A percentile compares a stretch with the other conserved stretches of the same genome.
Conservation (phyloP, 2,888 invertebrate species). For the Teleogryllus oceanicus region DNA sequence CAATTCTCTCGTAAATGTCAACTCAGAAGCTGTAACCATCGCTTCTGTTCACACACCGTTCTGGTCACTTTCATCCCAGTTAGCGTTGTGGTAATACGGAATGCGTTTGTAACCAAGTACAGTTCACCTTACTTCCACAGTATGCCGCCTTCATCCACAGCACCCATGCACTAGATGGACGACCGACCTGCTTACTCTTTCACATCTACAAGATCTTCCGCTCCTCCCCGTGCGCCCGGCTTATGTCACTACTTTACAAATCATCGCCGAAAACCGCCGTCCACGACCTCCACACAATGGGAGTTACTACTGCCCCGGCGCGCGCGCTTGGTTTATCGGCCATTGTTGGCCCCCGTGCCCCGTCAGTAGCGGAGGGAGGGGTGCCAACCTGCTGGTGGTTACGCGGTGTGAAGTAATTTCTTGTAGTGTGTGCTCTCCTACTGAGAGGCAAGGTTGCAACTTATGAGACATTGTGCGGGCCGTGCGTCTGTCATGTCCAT, state of each 20-base stretch:
- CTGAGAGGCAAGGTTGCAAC: too few relatives aligned
- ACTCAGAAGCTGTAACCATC: too few relatives aligned
- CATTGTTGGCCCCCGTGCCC: not conserved
- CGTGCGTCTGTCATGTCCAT: too few relatives aligned
- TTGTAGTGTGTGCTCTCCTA: not conserved
- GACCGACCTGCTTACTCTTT: not conserved
- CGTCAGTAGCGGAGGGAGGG: slow-evolving; percentile 7
- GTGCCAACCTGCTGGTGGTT: not conserved
- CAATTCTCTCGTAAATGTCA: too few relatives aligned
- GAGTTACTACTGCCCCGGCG: slow-evolving; percentile 1
- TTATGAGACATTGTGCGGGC: too few relatives aligned
- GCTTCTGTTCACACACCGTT: too few relatives aligned
- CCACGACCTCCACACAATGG: not conserved
- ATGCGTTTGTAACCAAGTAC: not conserved
- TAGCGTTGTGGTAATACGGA: too few relatives aligned
- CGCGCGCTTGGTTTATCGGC: not conserved
- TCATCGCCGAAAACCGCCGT: slow-evolving; percentile 7
- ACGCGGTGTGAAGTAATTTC: not conserved
- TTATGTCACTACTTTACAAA: slow-evolving; percentile 6
- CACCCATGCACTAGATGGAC: not conserved
- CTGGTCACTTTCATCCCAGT: too few relatives aligned
- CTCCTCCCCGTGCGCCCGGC: not conserved
- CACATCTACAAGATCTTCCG: not conserved
- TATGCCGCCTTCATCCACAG: not conserved
- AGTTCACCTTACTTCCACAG: not conserved